Conservation (phyloP, 1,140 invertebrate genomes). For the Tetramorium simillimum region DNA sequence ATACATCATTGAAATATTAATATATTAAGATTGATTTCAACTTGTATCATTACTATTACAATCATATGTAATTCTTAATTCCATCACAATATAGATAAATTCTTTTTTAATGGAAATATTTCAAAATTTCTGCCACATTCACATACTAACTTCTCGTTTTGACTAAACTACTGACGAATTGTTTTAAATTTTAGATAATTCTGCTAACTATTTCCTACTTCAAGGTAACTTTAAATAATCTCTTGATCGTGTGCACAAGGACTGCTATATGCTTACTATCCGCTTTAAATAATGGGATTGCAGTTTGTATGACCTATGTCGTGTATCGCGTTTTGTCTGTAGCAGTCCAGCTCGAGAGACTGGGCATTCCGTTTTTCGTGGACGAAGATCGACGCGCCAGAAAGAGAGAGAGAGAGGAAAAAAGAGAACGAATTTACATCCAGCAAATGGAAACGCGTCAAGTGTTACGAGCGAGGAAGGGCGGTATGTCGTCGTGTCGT, state of each 20-base stretch:
- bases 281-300: constrained; percentile 27
- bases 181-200: constrained; percentile 25
- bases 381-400: neutral
- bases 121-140: neutral
- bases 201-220: neutral
- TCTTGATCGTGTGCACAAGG: neutral
- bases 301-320: neutral
- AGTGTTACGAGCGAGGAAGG: constrained; percentile 76
- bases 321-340: neutral
- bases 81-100: neutral
- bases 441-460: constrained; percentile 80
- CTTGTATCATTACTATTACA: neutral
- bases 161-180: neutral
- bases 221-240: neutral
- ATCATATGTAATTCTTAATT: neutral
- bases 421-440: constrained; percentile 73
- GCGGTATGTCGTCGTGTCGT: constrained; percentile 73
- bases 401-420: neutral
- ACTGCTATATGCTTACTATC: neutral
- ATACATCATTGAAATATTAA: neutral
- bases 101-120: neutral
- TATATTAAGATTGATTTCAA: neutral
- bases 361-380: neutral
- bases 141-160: neutral
- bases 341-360: neutral